Evolutionary conservation across 2,797 vertebrate genomes (phyloP).

Genomic region (Lithobates sylvaticus): DNA sequence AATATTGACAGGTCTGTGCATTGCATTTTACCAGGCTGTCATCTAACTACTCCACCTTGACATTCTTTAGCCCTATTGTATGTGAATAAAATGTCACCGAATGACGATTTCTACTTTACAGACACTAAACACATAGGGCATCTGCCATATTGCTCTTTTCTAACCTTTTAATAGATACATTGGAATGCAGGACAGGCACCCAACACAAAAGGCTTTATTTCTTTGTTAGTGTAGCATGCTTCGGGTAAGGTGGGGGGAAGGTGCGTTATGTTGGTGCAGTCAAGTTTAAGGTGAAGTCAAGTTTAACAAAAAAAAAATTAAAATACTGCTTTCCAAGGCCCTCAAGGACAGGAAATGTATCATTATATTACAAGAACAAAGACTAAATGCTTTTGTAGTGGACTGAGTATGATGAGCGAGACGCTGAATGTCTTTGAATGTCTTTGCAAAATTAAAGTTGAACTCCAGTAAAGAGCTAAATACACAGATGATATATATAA

Average conservation of each 20-base stretch:
- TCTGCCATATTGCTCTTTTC: constrained; percentile 1
- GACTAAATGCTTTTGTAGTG: not conserved
- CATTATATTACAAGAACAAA: not conserved
- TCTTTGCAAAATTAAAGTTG: too few species aligned
- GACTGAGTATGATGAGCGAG: too few species aligned
- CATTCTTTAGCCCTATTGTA: not conserved
- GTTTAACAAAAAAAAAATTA: not conserved
- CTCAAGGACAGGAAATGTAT: not conserved
- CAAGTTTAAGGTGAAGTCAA: too few species aligned
- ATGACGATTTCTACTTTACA: not conserved
- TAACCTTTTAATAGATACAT: constrained; percentile 5
- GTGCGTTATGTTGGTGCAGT: not conserved
- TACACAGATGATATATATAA: too few species aligned
- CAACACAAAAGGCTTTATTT: not conserved
- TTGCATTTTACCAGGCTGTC: not conserved
- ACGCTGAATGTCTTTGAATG: too few species aligned
- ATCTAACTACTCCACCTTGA: not conserved
- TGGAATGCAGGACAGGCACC: not conserved
- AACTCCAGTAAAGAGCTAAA: too few species aligned
- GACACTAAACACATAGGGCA: not conserved
- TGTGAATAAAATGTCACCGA: constrained; percentile 1
- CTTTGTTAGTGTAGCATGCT: not conserved
- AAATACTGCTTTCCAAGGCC: not conserved
- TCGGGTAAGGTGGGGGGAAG: not conserved
- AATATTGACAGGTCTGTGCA: not conserved